Evolutionary conservation across 2,113 vertebrate species (phyloP).

Genomic region (Pterocles orientalis): DNA sequence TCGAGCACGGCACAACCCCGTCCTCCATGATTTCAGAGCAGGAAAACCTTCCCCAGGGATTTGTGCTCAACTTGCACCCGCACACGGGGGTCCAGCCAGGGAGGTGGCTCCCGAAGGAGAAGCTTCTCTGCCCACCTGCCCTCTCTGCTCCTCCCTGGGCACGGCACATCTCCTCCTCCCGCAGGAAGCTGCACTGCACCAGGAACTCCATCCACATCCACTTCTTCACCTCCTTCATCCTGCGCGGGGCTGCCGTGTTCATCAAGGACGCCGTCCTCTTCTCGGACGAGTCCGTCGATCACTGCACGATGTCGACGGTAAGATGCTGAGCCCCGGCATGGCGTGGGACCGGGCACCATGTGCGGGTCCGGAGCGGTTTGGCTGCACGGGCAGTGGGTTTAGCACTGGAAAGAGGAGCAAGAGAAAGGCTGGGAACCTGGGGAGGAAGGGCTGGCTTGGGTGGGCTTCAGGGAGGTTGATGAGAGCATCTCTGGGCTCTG

Average conservation of each 20-base stretch:
- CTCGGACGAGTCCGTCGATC: constrained; percentile 79
- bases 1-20: neutral
- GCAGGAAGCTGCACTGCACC: constrained; percentile 87
- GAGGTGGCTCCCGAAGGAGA: neutral
- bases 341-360: neutral
- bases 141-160: neutral
- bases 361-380: neutral
- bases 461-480: neutral
- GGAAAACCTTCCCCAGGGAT: neutral
- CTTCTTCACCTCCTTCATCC: constrained; percentile 86
- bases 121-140: neutral
- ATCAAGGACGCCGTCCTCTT: constrained; percentile 85
- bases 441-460: neutral
- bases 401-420: neutral
- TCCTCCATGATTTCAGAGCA: neutral
- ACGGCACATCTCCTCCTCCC: neutral
- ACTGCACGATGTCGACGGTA: constrained; percentile 86
- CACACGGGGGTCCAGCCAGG: neutral
- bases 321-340: neutral
- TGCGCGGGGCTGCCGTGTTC: constrained; percentile 83
- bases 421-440: neutral
- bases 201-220: constrained; percentile 90
- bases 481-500: neutral
- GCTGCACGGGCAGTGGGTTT: neutral
- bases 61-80: neutral